phyloP scores from a whole-genome alignment of 2,113 vertebrate genomes.

The Sebastes fasciatus region DNA sequence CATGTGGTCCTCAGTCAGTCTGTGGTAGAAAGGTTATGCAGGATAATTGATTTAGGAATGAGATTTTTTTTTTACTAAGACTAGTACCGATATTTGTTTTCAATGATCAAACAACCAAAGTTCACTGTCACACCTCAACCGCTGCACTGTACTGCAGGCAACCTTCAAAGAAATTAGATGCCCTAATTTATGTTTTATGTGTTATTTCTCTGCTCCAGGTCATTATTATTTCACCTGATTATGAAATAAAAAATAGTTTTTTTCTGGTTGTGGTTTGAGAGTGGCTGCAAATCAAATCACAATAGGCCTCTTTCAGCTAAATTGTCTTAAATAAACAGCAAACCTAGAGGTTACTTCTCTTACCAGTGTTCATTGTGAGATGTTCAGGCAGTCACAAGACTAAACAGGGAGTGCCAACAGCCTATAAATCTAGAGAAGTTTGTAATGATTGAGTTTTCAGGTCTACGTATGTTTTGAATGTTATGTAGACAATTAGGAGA shows the following conservation, averaged over 20 bases:
- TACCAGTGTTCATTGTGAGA: slow-evolving; percentile 42
- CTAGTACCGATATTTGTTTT: slow-evolving; percentile 1
- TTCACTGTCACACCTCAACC: neutral
- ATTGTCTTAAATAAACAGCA: neutral
- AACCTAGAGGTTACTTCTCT: slow-evolving; percentile 28
- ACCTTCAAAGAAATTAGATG: neutral
- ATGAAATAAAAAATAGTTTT: neutral
- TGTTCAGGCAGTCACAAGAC: slow-evolving; percentile 47
- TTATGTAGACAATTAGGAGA: neutral
- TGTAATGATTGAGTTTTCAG: neutral
- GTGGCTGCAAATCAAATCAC: slow-evolving; percentile 13
- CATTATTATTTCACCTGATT: neutral
- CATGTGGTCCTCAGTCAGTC: neutral
- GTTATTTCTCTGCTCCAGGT: neutral
- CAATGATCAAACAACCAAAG: neutral
- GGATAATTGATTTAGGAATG: neutral
- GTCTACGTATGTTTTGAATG: slow-evolving; percentile 8
- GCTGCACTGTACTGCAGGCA: neutral
- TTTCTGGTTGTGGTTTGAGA: slow-evolving; percentile 28
- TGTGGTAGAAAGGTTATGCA: neutral
- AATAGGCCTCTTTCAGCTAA: slow-evolving; percentile 21
- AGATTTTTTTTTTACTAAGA: neutral
- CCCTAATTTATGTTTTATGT: neutral
- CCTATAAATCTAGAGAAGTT: neutral
- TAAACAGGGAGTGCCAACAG: slow-evolving; percentile 12